Percentiles rank a stretch among this genome's conserved stretches.
These are phyloP conservation scores for Auanema sp. DNA, from an alignment of 2,888 invertebrate genomes.

Conservation along the genomic window DNA sequence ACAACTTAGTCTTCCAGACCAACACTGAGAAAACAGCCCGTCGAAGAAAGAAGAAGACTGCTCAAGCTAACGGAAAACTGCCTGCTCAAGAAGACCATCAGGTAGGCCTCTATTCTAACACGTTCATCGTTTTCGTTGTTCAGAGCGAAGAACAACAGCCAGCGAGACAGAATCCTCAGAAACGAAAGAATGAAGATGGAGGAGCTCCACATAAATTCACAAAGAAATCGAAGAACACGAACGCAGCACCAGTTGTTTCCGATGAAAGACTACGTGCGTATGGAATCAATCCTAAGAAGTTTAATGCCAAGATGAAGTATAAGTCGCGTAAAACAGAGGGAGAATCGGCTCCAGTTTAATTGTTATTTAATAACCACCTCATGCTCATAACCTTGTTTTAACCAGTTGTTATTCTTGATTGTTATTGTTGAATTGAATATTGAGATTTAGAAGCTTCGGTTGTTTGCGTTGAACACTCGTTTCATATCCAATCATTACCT, in stretches of 20 bases:
- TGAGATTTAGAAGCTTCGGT: too few relatives aligned
- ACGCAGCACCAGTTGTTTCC: slow-evolving; percentile 24
- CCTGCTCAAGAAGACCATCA: too few relatives aligned
- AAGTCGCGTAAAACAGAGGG: slow-evolving; percentile 17
- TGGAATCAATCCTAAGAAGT: slow-evolving; percentile 87
- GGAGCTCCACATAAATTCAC: background rate
- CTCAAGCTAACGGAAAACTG: background rate
- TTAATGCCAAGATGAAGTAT: slow-evolving; percentile 73
- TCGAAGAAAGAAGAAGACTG: slow-evolving; percentile 10
- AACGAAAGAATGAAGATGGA: background rate
- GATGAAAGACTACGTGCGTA: slow-evolving; percentile 85
- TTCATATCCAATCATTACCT: too few relatives aligned
- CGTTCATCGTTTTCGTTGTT: too few relatives aligned
- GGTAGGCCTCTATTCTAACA: too few relatives aligned
- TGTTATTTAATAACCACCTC: too few relatives aligned
- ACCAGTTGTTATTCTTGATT: too few relatives aligned
- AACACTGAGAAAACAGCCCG: background rate
- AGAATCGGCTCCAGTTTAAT: too few relatives aligned
- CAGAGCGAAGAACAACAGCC: too few relatives aligned
- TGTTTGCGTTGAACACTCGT: too few relatives aligned
- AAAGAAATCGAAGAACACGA: slow-evolving; percentile 25
- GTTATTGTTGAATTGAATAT: too few relatives aligned
- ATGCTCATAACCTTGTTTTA: too few relatives aligned
- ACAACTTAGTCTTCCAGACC: background rate
- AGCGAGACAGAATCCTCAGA: background rate